These are phyloP conservation scores for Crotophaga sulcirostris DNA, from an alignment of 2,113 vertebrate species.

Conservation along the genomic window DNA sequence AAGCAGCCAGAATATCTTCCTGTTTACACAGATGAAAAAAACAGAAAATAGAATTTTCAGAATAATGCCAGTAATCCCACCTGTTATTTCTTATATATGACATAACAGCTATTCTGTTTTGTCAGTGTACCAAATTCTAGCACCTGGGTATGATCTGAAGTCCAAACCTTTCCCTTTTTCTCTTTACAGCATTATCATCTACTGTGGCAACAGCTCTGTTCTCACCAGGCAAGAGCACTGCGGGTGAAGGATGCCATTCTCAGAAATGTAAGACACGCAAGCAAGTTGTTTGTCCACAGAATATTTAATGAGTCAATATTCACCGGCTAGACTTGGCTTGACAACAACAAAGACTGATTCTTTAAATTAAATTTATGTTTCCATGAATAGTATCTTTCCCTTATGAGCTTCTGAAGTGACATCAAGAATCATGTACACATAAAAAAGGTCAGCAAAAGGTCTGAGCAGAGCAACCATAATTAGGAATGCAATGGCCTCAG, in stretches of 20 bases:
- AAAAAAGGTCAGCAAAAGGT: background rate
- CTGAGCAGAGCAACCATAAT: background rate
- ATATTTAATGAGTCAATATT: background rate
- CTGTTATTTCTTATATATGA: background rate
- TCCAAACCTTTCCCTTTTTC: background rate
- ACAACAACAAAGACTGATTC: background rate
- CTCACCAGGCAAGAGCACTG: background rate
- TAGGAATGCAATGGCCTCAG: background rate
- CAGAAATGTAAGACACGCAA: background rate
- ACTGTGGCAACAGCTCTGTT: background rate
- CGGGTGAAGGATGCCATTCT: background rate
- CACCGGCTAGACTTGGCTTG: background rate
- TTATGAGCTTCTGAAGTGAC: background rate
- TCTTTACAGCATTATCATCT: background rate
- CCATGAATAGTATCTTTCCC: background rate
- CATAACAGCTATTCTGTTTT: background rate
- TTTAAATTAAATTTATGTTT: background rate
- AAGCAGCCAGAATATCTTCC: background rate
- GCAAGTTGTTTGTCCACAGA: background rate
- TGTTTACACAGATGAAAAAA: background rate
- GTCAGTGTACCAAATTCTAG: background rate
- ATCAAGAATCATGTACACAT: background rate
- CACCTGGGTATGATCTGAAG: background rate
- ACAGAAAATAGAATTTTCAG: background rate
- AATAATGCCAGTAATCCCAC: background rate